Conservation (phyloP, 2,113 vertebrate species). For the Protobothrops flavoviridis region DNA sequence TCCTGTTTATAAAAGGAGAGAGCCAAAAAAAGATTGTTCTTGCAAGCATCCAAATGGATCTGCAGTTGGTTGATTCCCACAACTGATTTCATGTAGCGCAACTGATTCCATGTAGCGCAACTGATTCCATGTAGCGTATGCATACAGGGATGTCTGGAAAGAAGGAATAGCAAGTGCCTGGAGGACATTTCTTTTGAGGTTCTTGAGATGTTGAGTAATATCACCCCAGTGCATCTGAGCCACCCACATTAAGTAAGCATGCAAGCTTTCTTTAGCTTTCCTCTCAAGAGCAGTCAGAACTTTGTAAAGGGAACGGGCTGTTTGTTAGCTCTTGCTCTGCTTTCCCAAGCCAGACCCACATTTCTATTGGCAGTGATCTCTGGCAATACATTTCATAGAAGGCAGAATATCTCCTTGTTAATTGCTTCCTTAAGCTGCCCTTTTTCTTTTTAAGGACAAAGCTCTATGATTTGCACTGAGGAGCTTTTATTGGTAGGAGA, state of each 20-base stretch:
- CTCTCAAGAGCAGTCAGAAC: background rate
- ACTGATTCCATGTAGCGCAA: background rate
- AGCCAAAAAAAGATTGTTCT: background rate
- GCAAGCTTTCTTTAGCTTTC: background rate
- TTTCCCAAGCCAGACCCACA: background rate
- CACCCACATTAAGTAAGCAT: background rate
- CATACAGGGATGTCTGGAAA: no score
- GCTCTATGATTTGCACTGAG: background rate
- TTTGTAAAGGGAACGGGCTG: no score
- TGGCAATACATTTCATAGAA: background rate
- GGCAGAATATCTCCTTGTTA: background rate
- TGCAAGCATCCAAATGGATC: background rate
- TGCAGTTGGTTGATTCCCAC: background rate
- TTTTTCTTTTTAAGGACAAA: background rate
- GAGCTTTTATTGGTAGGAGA: background rate
- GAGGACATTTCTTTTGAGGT: background rate
- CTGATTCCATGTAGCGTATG: background rate
- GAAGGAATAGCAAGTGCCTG: background rate
- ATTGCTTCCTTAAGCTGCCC: background rate
- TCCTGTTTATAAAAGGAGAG: slow-evolving; percentile 12
- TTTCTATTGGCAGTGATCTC: background rate
- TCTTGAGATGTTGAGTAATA: background rate
- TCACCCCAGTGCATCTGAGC: no score
- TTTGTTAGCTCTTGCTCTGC: background rate
- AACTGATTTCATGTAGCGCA: background rate